Conservation (phyloP, 2,888 invertebrate genomes). For the Polydesmus complanatus region DNA sequence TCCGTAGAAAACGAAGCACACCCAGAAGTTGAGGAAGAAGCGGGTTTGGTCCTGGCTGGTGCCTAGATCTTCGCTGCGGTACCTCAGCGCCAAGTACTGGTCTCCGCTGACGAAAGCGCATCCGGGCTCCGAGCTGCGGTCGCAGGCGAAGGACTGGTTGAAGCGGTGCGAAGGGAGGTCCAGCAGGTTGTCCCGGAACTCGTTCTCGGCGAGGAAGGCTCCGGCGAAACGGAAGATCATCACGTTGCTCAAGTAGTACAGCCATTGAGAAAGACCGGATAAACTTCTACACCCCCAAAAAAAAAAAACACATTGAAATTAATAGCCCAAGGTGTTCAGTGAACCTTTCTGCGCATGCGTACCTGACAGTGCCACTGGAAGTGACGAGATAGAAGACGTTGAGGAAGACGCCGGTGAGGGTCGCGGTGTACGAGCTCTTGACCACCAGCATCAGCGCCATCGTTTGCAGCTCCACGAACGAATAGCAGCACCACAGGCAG, state of each 20-base stretch:
- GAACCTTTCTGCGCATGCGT: slow-evolving; percentile 21
- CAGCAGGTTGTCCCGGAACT: slow-evolving; percentile 39
- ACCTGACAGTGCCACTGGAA: slow-evolving; percentile 66
- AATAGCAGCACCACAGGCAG: slow-evolving; percentile 69
- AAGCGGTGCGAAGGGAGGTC: slow-evolving; percentile 22
- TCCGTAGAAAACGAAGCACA: slow-evolving; percentile 66
- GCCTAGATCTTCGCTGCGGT: slow-evolving; percentile 37
- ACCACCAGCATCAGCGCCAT: slow-evolving; percentile 67
- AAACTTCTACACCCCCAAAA: slow-evolving; percentile 57
- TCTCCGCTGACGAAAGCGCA: slow-evolving; percentile 45
- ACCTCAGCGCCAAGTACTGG: slow-evolving; percentile 55
- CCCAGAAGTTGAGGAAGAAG: slow-evolving; percentile 49
- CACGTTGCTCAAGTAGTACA: slow-evolving; percentile 62
- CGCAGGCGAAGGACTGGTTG: slow-evolving; percentile 12
- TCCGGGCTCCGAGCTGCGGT: slow-evolving; percentile 25
- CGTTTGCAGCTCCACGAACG: slow-evolving; percentile 71
- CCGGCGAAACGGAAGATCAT: slow-evolving; percentile 68
- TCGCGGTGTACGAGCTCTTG: slow-evolving; percentile 60
- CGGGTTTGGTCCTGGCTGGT: slow-evolving; percentile 19
- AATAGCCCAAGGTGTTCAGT: neutral
- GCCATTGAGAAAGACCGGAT: slow-evolving; percentile 64
- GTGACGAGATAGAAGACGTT: slow-evolving; percentile 49
- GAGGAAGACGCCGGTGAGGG: slow-evolving; percentile 62
- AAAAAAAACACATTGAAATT: slow-evolving; percentile 5
- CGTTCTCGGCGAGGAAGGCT: slow-evolving; percentile 54